Evolutionary conservation across 2,113 vertebrate species (phyloP).

Genomic region (Pleuronectes platessa): DNA sequence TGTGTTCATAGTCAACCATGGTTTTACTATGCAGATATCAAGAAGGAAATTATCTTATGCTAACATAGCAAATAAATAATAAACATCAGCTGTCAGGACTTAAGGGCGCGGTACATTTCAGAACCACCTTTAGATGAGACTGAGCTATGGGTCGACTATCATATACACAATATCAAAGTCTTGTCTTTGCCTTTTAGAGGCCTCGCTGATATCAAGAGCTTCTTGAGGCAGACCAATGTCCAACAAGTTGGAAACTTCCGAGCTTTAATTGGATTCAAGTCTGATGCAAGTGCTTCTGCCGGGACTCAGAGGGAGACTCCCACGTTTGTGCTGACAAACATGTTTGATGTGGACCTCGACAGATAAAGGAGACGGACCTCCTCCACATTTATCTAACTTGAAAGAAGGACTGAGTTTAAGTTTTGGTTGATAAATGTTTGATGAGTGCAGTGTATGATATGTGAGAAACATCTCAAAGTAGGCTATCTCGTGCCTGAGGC

Average conservation of each 20-base stretch:
- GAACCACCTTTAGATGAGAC: too few species aligned
- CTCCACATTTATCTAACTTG: slow-evolving; percentile 14
- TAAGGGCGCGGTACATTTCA: too few species aligned
- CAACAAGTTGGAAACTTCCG: neutral
- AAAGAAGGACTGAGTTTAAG: neutral
- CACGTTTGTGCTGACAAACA: slow-evolving; percentile 7
- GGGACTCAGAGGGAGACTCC: neutral
- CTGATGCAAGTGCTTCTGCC: neutral
- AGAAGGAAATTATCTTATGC: too few species aligned
- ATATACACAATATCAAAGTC: neutral
- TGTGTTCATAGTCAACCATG: too few species aligned
- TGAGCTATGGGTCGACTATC: too few species aligned
- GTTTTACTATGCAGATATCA: too few species aligned
- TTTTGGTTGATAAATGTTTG: slow-evolving; percentile 34
- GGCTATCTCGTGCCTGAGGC: slow-evolving; percentile 29
- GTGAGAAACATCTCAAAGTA: slow-evolving; percentile 40
- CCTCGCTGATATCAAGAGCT: neutral
- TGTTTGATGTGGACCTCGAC: slow-evolving; percentile 3
- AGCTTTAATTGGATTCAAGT: slow-evolving; percentile 1
- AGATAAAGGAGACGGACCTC: slow-evolving; percentile 16
- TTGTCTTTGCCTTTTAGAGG: neutral
- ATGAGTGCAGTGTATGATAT: slow-evolving; percentile 6
- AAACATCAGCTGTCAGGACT: too few species aligned
- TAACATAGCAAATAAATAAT: too few species aligned
- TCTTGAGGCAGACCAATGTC: neutral